These are phyloP conservation scores for Cydia fagiglandana DNA, from an alignment of 1,140 invertebrate genomes.

Conservation along the genomic window DNA sequence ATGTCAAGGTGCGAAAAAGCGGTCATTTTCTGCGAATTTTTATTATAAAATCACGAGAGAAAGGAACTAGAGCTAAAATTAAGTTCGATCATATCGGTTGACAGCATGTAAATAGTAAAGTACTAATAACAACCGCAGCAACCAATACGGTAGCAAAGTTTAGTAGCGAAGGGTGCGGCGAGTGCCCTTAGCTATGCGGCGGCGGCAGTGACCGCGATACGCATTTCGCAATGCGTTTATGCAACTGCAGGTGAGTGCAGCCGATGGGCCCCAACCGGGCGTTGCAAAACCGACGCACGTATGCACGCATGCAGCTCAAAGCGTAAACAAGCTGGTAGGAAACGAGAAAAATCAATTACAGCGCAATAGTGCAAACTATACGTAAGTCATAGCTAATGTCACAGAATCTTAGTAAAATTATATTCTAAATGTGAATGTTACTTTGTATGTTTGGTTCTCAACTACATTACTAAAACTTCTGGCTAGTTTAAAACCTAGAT, in stretches of 20 bases:
- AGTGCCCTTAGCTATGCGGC: slow-evolving; percentile 67
- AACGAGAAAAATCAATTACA: slow-evolving; percentile 29
- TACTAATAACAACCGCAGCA: slow-evolving; percentile 7
- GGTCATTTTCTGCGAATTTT: not conserved
- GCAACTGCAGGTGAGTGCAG: slow-evolving; percentile 70
- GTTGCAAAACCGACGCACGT: slow-evolving; percentile 67
- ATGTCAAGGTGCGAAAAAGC: slow-evolving; percentile 16
- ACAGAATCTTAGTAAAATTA: too few relatives aligned
- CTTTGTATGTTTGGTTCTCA: too few relatives aligned
- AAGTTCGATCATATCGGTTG: not conserved
- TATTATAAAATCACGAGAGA: not conserved
- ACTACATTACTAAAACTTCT: too few relatives aligned
- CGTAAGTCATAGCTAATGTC: not conserved
- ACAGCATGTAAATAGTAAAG: slow-evolving; percentile 30
- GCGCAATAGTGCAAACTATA: slow-evolving; percentile 12
- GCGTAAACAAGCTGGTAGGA: slow-evolving; percentile 19
- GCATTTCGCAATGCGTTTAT: slow-evolving; percentile 70
- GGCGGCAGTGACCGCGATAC: slow-evolving; percentile 76
- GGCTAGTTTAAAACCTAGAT: too few relatives aligned
- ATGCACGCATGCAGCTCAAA: slow-evolving; percentile 47
- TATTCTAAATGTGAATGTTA: too few relatives aligned
- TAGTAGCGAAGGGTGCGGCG: slow-evolving; percentile 59
- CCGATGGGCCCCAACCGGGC: slow-evolving; percentile 62
- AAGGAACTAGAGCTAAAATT: not conserved
- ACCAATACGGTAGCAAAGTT: slow-evolving; percentile 32